Evolutionary conservation across 2,113 vertebrate species (phyloP).

Genomic region (Merops nubicus): DNA sequence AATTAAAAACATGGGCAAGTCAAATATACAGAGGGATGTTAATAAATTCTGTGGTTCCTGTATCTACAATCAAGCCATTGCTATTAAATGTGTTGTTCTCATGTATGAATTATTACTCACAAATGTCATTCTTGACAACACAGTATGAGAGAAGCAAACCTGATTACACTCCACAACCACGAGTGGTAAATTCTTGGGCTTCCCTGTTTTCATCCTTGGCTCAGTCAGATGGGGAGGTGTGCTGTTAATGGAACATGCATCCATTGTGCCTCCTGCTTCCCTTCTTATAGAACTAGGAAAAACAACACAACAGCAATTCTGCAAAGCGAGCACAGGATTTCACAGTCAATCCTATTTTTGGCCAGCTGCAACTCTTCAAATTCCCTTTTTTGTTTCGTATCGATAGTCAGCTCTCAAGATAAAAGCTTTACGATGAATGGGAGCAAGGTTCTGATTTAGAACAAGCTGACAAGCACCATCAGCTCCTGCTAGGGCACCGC

Average conservation of each 20-base stretch:
- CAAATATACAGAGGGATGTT: background rate
- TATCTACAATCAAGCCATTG: background rate
- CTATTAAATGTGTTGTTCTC: background rate
- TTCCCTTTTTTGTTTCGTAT: background rate
- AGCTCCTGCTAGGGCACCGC: background rate
- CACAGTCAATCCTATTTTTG: background rate
- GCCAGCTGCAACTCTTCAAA: background rate
- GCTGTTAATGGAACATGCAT: background rate
- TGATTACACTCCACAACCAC: accelerated
- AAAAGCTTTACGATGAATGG: background rate
- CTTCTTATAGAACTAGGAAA: background rate
- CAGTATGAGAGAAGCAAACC: background rate
- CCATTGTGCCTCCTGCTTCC: background rate
- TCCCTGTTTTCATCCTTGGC: background rate
- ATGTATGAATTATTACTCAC: background rate
- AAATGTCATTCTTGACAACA: background rate
- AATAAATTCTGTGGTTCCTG: background rate
- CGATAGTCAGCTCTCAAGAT: background rate
- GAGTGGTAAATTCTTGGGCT: background rate
- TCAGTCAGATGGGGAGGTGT: background rate
- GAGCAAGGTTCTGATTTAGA: background rate
- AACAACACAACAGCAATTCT: background rate
- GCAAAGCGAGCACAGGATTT: background rate
- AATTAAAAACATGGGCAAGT: background rate
- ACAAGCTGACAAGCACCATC: background rate